phyloP scores from a whole-genome alignment of 1,140 invertebrate genomes.

The Nasonia giraulti region DNA sequence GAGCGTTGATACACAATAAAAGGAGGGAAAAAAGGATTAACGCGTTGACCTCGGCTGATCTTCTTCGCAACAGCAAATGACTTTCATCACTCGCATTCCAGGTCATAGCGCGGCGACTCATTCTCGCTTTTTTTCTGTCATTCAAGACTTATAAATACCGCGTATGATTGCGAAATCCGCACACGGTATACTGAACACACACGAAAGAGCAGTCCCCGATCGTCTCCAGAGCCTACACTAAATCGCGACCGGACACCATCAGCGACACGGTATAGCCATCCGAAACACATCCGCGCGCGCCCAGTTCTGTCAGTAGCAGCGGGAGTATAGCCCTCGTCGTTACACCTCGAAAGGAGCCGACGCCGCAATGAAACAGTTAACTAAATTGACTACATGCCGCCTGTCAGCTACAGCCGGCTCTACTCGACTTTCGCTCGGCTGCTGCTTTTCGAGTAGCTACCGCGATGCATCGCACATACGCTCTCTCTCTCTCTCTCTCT shows the following conservation, averaged over 20 bases:
- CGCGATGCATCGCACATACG: background rate
- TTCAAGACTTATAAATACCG: background rate
- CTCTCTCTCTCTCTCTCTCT: background rate
- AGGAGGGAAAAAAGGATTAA: too few relatives aligned
- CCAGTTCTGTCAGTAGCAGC: conserved; percentile 59
- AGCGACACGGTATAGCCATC: background rate
- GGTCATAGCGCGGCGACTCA: background rate
- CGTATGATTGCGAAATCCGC: background rate
- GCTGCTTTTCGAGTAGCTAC: conserved; percentile 16
- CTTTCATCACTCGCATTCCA: background rate
- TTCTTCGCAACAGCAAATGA: background rate
- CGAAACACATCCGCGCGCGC: background rate
- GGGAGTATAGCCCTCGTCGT: conserved; percentile 54
- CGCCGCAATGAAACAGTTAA: conserved; percentile 66
- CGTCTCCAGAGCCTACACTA: background rate
- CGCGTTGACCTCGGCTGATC: background rate
- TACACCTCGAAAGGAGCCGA: conserved; percentile 66
- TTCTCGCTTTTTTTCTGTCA: background rate
- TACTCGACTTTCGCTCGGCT: conserved; percentile 20
- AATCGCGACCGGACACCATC: background rate
- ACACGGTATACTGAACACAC: too few relatives aligned
- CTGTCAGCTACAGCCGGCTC: conserved; percentile 15
- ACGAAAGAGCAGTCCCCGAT: background rate
- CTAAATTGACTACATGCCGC: conserved; percentile 63
- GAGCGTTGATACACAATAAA: too few relatives aligned